Evolutionary conservation across 2,888 invertebrate genomes (phyloP).

Genomic region (Holacanthella duospinosa): DNA sequence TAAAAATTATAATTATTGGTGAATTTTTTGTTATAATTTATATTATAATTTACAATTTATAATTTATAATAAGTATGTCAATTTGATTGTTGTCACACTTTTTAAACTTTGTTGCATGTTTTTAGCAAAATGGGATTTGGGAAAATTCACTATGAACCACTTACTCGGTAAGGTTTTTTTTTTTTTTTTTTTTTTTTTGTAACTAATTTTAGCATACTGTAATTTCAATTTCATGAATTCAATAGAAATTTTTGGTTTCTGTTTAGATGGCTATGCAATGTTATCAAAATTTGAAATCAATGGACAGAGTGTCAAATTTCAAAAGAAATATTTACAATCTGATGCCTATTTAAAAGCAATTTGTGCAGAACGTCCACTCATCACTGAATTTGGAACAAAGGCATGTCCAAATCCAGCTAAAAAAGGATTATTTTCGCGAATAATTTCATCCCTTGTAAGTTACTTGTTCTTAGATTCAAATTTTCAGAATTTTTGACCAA

Average conservation of each 20-base stretch:
- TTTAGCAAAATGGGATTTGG: constrained; percentile 41
- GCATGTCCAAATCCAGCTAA: constrained; percentile 28
- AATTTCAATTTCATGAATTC: background rate
- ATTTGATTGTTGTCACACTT: background rate
- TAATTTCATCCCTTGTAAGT: background rate
- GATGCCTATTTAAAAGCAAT: constrained; percentile 44
- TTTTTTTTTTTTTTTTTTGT: too few species aligned
- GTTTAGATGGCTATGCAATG: constrained; percentile 26
- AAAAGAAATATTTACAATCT: constrained; percentile 42
- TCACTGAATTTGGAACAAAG: constrained; percentile 46
- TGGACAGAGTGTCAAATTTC: constrained; percentile 37
- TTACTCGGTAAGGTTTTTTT: constrained; percentile 42
- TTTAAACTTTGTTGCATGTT: background rate
- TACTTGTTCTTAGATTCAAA: too few species aligned
- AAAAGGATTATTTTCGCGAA: constrained; percentile 28
- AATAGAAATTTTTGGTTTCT: background rate
- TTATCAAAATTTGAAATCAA: constrained; percentile 31
- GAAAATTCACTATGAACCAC: constrained; percentile 43
- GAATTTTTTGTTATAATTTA: too few species aligned
- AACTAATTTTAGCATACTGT: background rate
- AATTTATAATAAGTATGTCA: too few species aligned
- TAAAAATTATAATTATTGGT: too few species aligned
- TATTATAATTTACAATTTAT: too few species aligned
- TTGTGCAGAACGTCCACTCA: constrained; percentile 42
- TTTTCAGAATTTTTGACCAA: too few species aligned